phyloP scores from a whole-genome alignment of 2,888 invertebrate genomes.

The Ptilodon capucinus region DNA sequence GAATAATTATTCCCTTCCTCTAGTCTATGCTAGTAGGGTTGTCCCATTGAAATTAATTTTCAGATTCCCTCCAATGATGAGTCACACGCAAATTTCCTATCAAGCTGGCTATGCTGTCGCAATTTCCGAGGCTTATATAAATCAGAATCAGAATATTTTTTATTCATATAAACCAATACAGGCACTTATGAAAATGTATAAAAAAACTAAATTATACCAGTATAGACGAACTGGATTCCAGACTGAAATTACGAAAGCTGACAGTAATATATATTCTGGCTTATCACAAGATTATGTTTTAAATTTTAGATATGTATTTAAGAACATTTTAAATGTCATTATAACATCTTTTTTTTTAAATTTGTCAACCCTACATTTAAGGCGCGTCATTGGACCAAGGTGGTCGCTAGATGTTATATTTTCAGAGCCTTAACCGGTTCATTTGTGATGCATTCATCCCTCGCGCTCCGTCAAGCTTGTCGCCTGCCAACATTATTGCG shows the following conservation, averaged over 20 bases:
- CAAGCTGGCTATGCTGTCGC: not conserved
- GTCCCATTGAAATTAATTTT: not conserved
- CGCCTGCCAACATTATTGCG: conserved; percentile 10
- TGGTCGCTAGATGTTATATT: conserved; percentile 12
- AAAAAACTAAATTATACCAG: too few species aligned
- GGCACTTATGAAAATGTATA: too few species aligned
- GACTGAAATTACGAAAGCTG: too few species aligned
- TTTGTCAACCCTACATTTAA: not conserved
- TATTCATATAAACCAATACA: too few species aligned
- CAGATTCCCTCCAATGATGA: not conserved
- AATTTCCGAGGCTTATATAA: not conserved
- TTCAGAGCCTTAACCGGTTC: conserved; percentile 25
- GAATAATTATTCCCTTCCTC: not conserved
- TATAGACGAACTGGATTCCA: too few species aligned
- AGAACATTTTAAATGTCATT: too few species aligned
- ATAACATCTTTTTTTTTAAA: not conserved
- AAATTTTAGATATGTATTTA: too few species aligned
- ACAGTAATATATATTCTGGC: too few species aligned
- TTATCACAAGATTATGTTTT: too few species aligned
- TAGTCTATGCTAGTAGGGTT: not conserved
- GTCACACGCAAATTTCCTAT: not conserved
- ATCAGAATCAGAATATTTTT: not conserved
- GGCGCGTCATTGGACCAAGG: conserved; percentile 3
- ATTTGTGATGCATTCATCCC: conserved; percentile 28
- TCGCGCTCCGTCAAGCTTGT: conserved; percentile 16